Percentiles rank a stretch among this genome's conserved stretches.
These are phyloP conservation scores for Strigops habroptila DNA, from an alignment of 2,113 vertebrate genomes.

Conservation along the genomic window DNA sequence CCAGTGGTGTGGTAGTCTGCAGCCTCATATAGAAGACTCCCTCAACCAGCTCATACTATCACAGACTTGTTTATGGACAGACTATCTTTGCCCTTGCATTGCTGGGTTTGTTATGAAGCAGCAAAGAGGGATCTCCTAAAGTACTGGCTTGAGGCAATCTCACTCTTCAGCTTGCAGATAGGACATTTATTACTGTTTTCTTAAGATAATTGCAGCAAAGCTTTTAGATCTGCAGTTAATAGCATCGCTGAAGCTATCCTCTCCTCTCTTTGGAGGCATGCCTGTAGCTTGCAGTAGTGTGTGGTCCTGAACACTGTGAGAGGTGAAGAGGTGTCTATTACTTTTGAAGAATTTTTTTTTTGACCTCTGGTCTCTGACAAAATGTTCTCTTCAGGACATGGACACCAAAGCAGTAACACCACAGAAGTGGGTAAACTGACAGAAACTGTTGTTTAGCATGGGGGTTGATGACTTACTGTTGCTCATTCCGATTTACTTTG, in stretches of 20 bases:
- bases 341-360: constrained; percentile 1
- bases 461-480: background rate
- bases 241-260: background rate
- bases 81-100: background rate
- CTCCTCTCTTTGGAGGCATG: background rate
- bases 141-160: background rate
- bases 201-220: background rate
- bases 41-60: background rate
- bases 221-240: background rate
- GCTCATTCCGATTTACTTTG: constrained; percentile 17
- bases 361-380: background rate
- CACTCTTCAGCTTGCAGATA: background rate
- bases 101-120: background rate
- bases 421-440: background rate
- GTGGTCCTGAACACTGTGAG: constrained; percentile 23
- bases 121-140: background rate
- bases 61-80: background rate
- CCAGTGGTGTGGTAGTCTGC: background rate
- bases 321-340: background rate
- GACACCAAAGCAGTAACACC: background rate
- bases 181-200: background rate
- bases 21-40: background rate
- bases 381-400: background rate
- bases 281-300: background rate
- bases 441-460: background rate